Evolutionary conservation across 2,797 vertebrate genomes (phyloP), one percentile per base, ranked within the genome.

Genomic region (Sebastes paucispinis): DNA sequence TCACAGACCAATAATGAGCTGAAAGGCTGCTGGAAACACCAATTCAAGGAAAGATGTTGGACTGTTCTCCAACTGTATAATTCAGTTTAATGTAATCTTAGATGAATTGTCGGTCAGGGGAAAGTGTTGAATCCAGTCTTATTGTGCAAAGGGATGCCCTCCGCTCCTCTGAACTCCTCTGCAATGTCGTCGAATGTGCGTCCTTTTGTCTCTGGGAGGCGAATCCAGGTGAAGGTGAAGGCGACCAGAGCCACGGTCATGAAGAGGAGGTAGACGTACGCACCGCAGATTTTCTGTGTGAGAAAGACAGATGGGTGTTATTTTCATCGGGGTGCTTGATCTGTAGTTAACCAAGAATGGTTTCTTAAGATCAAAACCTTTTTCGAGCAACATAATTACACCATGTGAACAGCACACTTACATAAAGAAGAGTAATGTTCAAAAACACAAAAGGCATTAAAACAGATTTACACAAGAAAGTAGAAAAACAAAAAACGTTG

Each of bases 91-190:
- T 50, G 3, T 31, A 24, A 67, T 27, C 1, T 36, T 7, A 64
- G 2, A 69, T 50, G 18, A 71, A 6, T 1, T 16, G 8, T 5
- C 3, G 4, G 11, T 96, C 91, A 96, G 65, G 74, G 62, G 55
- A 96, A 96, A 2, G 96, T 96, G 91, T 95, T 95, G 77, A 96
- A 96, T 39, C 84, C 90, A 1, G 75, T 67, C 74, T 95, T 95
- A 60, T 93, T 93, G 73, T 94, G 87, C 65, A 96, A 64, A 18
- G 90, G 91, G 66, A 96, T 95, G 39, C 84, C 87, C 14, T 96
- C 94, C 0, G 93, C 81, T 59, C 93, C 93, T 34, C 91, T 85
- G 81, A 96, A 95, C 76, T 91, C 92, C 13, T 91, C 91, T 0
- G 93, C 89, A 5, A 95, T 95, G 75, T 95, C 92, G 6, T 94